phyloP scores from a whole-genome alignment of 2,797 vertebrate genomes.

The Protosalanx chinensis region DNA sequence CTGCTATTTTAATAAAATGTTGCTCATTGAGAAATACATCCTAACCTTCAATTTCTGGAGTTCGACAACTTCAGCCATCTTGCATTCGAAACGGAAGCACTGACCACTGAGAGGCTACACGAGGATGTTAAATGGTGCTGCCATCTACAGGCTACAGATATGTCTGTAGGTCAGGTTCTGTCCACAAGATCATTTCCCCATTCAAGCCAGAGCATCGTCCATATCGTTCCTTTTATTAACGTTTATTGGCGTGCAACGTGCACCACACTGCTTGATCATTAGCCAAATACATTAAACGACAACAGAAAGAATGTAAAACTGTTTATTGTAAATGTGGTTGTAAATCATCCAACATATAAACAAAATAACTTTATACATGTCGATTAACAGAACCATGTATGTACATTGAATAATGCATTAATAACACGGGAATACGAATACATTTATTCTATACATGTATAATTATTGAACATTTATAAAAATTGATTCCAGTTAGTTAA shows the following conservation, averaged over 20 bases:
- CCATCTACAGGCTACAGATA: neutral
- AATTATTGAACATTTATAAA: conserved; percentile 52
- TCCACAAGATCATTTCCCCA: neutral
- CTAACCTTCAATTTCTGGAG: conserved; percentile 58
- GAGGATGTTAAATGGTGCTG: neutral
- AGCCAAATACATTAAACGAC: neutral
- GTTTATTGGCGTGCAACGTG: too few relatives aligned
- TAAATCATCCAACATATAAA: too few relatives aligned
- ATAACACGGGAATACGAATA: conserved; percentile 41
- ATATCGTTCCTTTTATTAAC: too few relatives aligned
- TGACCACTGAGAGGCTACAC: too few relatives aligned
- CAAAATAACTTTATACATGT: too few relatives aligned
- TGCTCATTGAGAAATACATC: neutral
- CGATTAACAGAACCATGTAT: neutral
- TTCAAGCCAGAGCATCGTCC: too few relatives aligned
- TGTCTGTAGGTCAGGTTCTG: neutral
- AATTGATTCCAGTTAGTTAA: conserved; percentile 44
- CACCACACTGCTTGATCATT: too few relatives aligned
- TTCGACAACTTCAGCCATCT: conserved; percentile 58
- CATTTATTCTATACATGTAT: conserved; percentile 57
- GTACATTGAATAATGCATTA: neutral
- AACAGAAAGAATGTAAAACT: neutral
- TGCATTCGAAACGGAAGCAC: neutral
- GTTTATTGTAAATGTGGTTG: neutral
- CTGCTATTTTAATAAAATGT: neutral